These are phyloP conservation scores for Drosophila novamexicana DNA, from an alignment of 1,140 invertebrate genomes.

Conservation along the genomic window DNA sequence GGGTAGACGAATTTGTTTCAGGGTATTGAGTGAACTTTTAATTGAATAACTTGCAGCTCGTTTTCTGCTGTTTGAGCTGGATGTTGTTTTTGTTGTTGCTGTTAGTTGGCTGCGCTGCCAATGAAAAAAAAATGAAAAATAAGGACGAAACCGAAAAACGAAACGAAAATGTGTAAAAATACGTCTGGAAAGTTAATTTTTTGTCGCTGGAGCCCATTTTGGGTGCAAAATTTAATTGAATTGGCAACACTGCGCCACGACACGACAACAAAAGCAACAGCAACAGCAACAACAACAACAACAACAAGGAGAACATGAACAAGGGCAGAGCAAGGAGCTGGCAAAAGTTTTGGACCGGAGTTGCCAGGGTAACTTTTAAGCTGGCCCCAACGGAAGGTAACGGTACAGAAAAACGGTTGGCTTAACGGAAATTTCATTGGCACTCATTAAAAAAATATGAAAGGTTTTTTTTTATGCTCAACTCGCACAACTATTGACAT, in stretches of 20 bases:
- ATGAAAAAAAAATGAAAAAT: slow-evolving; percentile 12
- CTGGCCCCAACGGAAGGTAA: slow-evolving; percentile 19
- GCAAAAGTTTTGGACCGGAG: slow-evolving; percentile 41
- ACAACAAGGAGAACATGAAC: background rate
- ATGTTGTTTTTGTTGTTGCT: slow-evolving; percentile 41
- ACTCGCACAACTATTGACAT: background rate
- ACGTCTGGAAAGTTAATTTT: slow-evolving; percentile 69
- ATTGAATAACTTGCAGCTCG: slow-evolving; percentile 80
- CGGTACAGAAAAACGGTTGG: slow-evolving; percentile 28
- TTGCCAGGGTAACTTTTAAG: slow-evolving; percentile 41
- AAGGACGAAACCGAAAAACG: slow-evolving; percentile 33
- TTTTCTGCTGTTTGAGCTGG: slow-evolving; percentile 56
- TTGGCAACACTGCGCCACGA: slow-evolving; percentile 48
- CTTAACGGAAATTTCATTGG: slow-evolving; percentile 72
- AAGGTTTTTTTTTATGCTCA: background rate
- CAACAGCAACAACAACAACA: background rate
- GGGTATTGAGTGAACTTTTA: slow-evolving; percentile 72
- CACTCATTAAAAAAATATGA: slow-evolving; percentile 66
- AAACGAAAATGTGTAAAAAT: slow-evolving; percentile 46
- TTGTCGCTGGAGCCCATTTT: slow-evolving; percentile 41
- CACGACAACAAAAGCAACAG: slow-evolving; percentile 5
- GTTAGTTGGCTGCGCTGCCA: slow-evolving; percentile 65
- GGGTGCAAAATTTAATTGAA: slow-evolving; percentile 66
- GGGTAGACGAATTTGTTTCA: slow-evolving; percentile 30
- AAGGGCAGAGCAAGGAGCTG: slow-evolving; percentile 16